A percentile compares a stretch with the other conserved stretches of the same genome.
These are phyloP conservation scores for Drosophila rufa DNA, from an alignment of 1,140 invertebrate species.

Conservation along the genomic window DNA sequence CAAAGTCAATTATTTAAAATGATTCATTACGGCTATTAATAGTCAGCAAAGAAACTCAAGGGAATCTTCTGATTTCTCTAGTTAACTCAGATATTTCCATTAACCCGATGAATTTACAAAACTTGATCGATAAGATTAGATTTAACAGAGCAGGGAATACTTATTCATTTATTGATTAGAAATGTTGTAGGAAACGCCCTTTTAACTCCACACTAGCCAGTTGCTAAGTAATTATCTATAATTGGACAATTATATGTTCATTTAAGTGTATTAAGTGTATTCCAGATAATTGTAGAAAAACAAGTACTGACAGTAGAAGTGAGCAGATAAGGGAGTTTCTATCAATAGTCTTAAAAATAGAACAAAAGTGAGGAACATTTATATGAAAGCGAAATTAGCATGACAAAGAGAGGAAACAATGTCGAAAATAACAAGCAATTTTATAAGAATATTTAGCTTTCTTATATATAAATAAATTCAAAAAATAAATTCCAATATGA, in stretches of 20 bases:
- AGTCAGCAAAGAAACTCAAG: neutral
- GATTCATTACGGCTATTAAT: neutral
- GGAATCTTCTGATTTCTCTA: neutral
- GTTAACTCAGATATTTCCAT: neutral
- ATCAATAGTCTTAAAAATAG: neutral
- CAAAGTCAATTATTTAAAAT: neutral
- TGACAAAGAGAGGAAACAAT: neutral
- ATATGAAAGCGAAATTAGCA: neutral
- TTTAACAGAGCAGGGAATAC: neutral
- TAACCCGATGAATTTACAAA: neutral
- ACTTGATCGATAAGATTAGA: neutral
- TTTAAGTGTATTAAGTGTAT: neutral
- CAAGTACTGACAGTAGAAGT: slow-evolving; percentile 1
- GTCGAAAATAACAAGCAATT: neutral
- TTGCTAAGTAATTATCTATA: slow-evolving; percentile 34
- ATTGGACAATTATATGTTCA: slow-evolving; percentile 25
- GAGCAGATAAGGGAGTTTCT: slow-evolving; percentile 16
- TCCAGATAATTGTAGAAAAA: slow-evolving; percentile 24
- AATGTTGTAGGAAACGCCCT: neutral
- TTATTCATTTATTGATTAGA: neutral
- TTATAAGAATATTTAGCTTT: too few relatives aligned
- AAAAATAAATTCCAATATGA: neutral
- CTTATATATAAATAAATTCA: neutral
- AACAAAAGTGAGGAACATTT: neutral
- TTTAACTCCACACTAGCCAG: neutral